Evolutionary conservation across 1,140 invertebrate genomes (phyloP).

Genomic region (Bradysia coprophila): DNA sequence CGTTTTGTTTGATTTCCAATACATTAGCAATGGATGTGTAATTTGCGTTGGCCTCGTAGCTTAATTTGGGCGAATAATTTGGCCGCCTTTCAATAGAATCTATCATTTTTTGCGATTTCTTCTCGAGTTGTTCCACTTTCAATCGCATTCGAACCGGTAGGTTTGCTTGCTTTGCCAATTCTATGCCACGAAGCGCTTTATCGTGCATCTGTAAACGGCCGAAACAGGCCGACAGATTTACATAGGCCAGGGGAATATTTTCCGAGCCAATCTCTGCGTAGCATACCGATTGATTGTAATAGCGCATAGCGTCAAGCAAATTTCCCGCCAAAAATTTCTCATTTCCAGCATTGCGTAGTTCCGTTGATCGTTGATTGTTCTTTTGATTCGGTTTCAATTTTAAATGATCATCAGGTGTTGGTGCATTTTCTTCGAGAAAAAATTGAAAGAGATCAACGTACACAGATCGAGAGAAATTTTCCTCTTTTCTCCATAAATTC

Average conservation of each 20-base stretch:
- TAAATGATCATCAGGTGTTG: too few species aligned
- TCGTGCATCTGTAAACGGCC: neutral
- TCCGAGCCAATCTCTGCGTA: neutral
- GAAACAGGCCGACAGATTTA: too few species aligned
- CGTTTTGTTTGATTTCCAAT: neutral
- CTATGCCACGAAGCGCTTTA: neutral
- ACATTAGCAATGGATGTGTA: neutral
- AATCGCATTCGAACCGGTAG: neutral
- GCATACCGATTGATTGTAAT: constrained; percentile 2
- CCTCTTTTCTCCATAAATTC: too few species aligned
- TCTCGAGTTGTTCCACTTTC: neutral
- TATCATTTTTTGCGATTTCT: neutral
- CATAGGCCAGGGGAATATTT: neutral
- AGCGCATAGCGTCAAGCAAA: neutral
- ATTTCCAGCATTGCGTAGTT: neutral
- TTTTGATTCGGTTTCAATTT: neutral
- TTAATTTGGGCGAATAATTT: neutral
- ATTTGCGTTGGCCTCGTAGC: neutral
- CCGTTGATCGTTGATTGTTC: neutral
- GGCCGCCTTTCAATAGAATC: neutral
- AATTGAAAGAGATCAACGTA: too few species aligned
- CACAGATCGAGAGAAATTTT: too few species aligned
- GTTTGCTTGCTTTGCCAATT: neutral
- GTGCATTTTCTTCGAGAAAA: too few species aligned
- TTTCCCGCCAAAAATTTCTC: neutral